Base-by-base conservation (phyloP, 2,113 vertebrate species). In the Hipposideros armiger region DNA sequence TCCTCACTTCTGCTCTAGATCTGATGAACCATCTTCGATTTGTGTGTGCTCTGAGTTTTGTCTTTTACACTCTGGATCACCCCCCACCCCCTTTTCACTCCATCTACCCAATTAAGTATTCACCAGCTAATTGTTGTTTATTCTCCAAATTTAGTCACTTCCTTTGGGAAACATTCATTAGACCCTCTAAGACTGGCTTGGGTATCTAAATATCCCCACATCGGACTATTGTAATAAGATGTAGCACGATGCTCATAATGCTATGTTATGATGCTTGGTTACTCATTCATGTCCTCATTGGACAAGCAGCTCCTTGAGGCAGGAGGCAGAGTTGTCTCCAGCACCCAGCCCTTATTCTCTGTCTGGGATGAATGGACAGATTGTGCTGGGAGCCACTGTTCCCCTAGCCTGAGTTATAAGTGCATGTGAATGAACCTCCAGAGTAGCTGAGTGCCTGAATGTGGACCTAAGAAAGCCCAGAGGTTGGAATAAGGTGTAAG, bases 291-390 rank as follows among this genome's bases (percentile, higher is more conserved):
- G 20, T 26, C 15, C 11, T 36, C 4, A 2, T 7, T 36, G 36
- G 32, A 54, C 45, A 5, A 4, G 5, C 30, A 28, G 36, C 11
- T 50, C 4, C 16, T 40, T 19, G 20, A 60, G 13, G 30, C 52
- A 83, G 10, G 7, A n/a, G n/a, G n/a, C 11, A 22, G 52, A 54
- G 42, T 7, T 45, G 40, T 40, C 3, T 82, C 69, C 32, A 20
- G 40, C 19, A 32, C 24, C 9, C 47, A 45, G 22, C 26, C 42
- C 7, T 78, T 52, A 58, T 10, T 45, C n/a, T 50, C 3, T 24
- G 22, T 30, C 28, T 20, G 5, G 15, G 24, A 20, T 16, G 3
- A 36, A 15, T 2, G 28, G 6, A 5, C 0, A 15, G 4, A 4
- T 36, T 60, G 32, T n/a, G 9, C 78, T 32, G 4, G 28, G 13